Percentiles rank a stretch among this genome's conserved stretches.
Evolutionary conservation across 2,888 invertebrate species (phyloP).

Genomic region (Caenorhabditis drosophilae): DNA sequence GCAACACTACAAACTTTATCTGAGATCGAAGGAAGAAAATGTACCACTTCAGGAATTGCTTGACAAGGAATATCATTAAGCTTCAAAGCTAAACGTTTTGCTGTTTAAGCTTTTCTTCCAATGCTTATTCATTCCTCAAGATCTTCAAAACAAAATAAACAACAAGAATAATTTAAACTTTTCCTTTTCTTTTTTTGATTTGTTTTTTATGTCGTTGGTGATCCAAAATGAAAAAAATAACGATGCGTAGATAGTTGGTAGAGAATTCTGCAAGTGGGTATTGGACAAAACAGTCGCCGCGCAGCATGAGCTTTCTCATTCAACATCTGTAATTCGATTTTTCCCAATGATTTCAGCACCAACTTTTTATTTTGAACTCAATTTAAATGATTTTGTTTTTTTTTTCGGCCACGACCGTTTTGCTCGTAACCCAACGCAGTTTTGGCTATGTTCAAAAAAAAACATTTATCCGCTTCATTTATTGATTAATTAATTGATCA

Average conservation of each 20-base stretch:
- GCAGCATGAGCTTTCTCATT: conserved; percentile 28
- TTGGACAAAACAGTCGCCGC: conserved; percentile 30
- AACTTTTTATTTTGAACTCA: not conserved
- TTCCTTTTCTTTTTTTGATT: conserved; percentile 8
- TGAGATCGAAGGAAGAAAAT: conserved; percentile 49
- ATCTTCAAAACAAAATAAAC: conserved; percentile 23
- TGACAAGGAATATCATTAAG: too few species aligned
- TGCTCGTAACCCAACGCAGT: conserved; percentile 25
- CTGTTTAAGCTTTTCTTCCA: conserved; percentile 28
- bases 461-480: too few species aligned
- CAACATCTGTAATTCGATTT: not conserved
- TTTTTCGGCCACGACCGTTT: conserved; percentile 19
- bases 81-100: conserved; percentile 1
- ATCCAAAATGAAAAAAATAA: too few species aligned
- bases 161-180: not conserved
- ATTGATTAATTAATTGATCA: too few species aligned
- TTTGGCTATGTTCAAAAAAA: too few species aligned
- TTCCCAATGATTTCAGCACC: too few species aligned
- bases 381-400: not conserved
- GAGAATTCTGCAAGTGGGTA: too few species aligned
- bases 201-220: too few species aligned
- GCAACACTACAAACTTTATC: conserved; percentile 55
- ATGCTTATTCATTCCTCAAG: conserved; percentile 16
- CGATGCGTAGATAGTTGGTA: too few species aligned
- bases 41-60: conserved; percentile 42